phyloP scores from a whole-genome alignment of 2,113 vertebrate genomes.

The Cyprinodon tularosa region DNA sequence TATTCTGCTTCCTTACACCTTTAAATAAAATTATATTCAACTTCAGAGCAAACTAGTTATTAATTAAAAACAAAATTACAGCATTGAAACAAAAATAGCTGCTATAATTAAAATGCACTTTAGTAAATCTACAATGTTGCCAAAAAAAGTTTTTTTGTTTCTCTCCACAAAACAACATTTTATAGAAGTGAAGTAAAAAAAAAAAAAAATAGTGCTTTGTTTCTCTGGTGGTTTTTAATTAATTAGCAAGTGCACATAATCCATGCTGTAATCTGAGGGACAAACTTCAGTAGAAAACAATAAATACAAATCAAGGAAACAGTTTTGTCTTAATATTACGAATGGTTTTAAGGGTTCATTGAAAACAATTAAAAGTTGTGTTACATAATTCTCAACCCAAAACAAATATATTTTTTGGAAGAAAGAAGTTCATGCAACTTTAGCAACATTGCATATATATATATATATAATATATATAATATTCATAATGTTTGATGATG shows the following conservation, averaged over 20 bases:
- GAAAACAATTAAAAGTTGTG: neutral
- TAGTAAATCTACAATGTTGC: neutral
- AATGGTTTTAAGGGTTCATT: neutral
- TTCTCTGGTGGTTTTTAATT: neutral
- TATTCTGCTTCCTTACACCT: neutral
- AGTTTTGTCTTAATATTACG: too few relatives aligned
- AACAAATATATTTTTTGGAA: neutral
- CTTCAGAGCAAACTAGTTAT: neutral
- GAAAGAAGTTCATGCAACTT: neutral
- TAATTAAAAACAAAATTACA: neutral
- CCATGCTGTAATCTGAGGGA: neutral
- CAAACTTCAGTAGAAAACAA: too few relatives aligned
- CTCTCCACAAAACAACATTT: neutral
- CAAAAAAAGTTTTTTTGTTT: neutral
- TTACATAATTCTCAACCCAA: neutral
- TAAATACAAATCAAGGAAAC: too few relatives aligned
- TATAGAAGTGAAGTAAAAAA: neutral
- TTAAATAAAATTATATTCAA: neutral
- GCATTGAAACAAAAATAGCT: neutral
- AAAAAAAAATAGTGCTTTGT: neutral
- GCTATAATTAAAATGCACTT: neutral
- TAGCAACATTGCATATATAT: neutral
- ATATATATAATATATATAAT: too few relatives aligned
- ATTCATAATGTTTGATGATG: neutral
- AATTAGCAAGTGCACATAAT: neutral